Conservation (phyloP, 2,797 vertebrate species). For the Poecile montanus region DNA sequence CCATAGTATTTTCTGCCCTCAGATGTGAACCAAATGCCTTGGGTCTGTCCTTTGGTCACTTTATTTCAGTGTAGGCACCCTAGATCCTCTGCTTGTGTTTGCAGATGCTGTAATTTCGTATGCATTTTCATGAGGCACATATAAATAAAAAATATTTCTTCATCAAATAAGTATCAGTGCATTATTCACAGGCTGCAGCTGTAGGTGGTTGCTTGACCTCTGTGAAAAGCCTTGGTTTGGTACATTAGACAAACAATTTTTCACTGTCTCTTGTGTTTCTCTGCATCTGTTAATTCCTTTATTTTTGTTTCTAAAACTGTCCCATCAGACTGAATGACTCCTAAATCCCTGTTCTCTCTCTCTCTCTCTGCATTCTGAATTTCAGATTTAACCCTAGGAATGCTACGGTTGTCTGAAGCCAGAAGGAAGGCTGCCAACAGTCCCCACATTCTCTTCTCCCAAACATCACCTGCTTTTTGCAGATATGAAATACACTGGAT, state of each 20-base stretch:
- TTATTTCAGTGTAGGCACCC: not conserved
- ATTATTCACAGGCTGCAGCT: conserved; percentile 9
- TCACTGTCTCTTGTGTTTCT: not conserved
- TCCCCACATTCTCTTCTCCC: not conserved
- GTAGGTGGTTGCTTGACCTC: not conserved
- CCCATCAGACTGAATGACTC: not conserved
- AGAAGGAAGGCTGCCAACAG: conserved; percentile 3
- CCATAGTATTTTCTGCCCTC: not conserved
- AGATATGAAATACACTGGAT: not conserved
- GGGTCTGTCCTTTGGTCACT: not conserved
- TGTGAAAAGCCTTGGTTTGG: not conserved
- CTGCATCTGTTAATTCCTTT: conserved; percentile 11
- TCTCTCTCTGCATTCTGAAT: not conserved
- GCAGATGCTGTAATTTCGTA: not conserved
- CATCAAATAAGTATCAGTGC: not conserved
- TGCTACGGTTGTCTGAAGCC: not conserved
- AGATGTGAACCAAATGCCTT: not conserved
- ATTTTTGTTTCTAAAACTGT: conserved; percentile 19
- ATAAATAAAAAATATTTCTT: conserved; percentile 11
- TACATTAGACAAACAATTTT: not conserved
- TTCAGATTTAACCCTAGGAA: not conserved
- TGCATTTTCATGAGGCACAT: not conserved
- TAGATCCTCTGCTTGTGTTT: not conserved
- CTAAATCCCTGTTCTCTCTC: not conserved
- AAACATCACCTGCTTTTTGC: not conserved